Conservation (phyloP, 1,140 invertebrate genomes). For the Apis mellifera region Amel_HAv3.1 CM009932.2:191001-191500, state of each 20-base stretch:
- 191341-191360: neutral
- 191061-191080: neutral
- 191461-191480: no score
- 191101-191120: slow-evolving; percentile 22
- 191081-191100: slow-evolving; percentile 36
- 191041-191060: slow-evolving; percentile 78
- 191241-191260: slow-evolving; percentile 33
- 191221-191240: neutral
- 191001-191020: slow-evolving; percentile 97
- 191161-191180: neutral
- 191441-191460: no score
- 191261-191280: slow-evolving; percentile 32
- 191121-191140: slow-evolving; percentile 36
- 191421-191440: no score
- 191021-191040: slow-evolving; percentile 97
- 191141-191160: neutral
- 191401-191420: neutral
- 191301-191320: neutral
- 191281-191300: slow-evolving; percentile 18
- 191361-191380: neutral
- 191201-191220: neutral
- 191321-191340: neutral
- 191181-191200: neutral
- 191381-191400: neutral
- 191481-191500: neutral